These are phyloP conservation scores for Silurus glanis DNA, from an alignment of 2,113 vertebrate species.

Conservation along the genomic window DNA sequence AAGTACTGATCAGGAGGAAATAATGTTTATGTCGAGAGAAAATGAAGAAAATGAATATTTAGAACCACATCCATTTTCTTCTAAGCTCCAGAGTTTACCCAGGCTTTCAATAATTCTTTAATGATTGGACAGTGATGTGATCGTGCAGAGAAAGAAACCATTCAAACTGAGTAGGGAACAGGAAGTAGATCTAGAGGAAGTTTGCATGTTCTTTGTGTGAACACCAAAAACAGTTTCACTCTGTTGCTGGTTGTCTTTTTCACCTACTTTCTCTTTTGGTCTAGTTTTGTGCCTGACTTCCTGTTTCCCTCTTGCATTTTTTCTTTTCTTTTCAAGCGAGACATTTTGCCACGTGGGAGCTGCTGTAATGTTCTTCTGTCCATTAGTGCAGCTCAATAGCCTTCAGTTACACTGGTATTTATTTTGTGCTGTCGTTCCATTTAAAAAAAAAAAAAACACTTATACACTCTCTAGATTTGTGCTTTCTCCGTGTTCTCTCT, in stretches of 20 bases:
- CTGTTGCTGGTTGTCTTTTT: neutral
- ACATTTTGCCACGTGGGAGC: neutral
- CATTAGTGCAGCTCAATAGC: neutral
- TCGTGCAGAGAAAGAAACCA: neutral
- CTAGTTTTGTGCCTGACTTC: neutral
- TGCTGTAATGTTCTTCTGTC: neutral
- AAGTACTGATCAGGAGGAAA: too few species aligned
- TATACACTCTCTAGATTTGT: neutral
- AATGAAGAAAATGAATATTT: neutral
- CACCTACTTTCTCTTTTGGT: neutral
- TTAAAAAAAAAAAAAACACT: neutral
- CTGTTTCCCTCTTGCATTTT: neutral
- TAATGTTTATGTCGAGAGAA: too few species aligned
- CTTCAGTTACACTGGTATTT: conserved; percentile 2
- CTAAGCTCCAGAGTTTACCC: neutral
- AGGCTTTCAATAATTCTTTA: neutral
- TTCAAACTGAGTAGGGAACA: neutral
- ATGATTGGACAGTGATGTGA: neutral
- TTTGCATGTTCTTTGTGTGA: neutral
- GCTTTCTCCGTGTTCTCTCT: neutral
- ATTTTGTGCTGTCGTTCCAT: neutral
- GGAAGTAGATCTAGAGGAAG: neutral
- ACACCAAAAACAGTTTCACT: neutral
- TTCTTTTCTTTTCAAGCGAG: neutral
- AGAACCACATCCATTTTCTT: neutral